Evolutionary conservation across 2,797 vertebrate genomes (phyloP), one percentile per base, ranked within the genome.

Genomic region (Euthynnus affinis): DNA sequence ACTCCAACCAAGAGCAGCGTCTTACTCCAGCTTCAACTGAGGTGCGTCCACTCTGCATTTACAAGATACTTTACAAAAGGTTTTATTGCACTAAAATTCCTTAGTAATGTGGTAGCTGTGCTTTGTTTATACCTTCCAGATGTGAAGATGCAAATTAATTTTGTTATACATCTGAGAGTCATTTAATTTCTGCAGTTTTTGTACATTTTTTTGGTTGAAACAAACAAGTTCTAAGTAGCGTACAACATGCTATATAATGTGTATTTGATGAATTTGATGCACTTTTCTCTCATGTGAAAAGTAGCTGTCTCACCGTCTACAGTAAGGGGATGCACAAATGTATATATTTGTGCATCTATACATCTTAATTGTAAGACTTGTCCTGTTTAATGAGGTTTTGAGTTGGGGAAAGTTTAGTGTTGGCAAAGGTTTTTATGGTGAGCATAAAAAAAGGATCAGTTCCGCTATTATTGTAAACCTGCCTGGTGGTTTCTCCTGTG

Each of bases 1-100:
- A 78, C 85, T 84, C 82, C 82, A 60, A 37, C 73, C 40, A 71
- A 3, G 79, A 83, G 66, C 83, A 84, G 58, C 87, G 72, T 59
- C 56, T 77, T 55, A 78, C 75, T 67, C 23, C 59, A 74, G 3
- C 75, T 73, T 75, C 60, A 42, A 14, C 80, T 27, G 49, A 86
- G 72, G 79, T 81, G 57, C 3, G 44, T 84, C 64, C 57, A 9
- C 62, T 60, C 52, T 51, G 20, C 42, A 58, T 23, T 40, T 27
- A 4, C 27, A 7, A 48, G 22, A 13, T 15, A 17, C n/a, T 59
- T 22, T 10, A 60, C 27, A 29, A 29, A 7, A 17, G 1, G 0
- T 32, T 72, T 63, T 4, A 51, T 14, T 5, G 17, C 20, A 23
- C 8, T 6, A 9, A 2, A 29, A 57, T 66, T 72, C 60, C 42